phyloP scores from a whole-genome alignment of 2,888 invertebrate genomes.

The Latrodectus elegans region DNA sequence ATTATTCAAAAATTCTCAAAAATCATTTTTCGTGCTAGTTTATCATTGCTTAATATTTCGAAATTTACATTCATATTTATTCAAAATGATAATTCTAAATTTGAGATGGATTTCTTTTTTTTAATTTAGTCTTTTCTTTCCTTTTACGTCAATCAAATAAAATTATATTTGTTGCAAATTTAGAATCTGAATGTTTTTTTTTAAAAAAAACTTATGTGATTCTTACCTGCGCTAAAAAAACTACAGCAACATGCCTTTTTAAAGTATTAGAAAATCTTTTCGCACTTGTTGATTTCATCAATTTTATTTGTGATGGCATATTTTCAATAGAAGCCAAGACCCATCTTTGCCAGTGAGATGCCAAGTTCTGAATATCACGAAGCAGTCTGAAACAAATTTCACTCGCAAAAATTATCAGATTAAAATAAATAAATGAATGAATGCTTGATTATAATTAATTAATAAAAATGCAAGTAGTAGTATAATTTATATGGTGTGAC shows the following conservation, averaged over 20 bases:
- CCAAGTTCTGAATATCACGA: constrained; percentile 75
- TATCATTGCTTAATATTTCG: too few species aligned
- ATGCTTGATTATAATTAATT: too few species aligned
- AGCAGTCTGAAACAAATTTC: constrained; percentile 72
- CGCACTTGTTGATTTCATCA: constrained; percentile 74
- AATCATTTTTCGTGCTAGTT: too few species aligned
- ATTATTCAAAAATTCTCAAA: too few species aligned
- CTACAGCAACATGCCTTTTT: constrained; percentile 75
- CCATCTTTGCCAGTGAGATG: constrained; percentile 75
- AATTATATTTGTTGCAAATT: too few species aligned
- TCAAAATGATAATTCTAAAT: background rate
- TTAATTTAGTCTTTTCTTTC: background rate
- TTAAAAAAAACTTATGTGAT: background rate
- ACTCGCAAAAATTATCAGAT: too few species aligned
- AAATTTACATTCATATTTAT: too few species aligned
- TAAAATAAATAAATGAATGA: too few species aligned
- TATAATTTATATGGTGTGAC: too few species aligned
- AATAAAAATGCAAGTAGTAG: too few species aligned
- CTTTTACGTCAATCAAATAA: too few species aligned
- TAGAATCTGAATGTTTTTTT: background rate
- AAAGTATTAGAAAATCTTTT: constrained; percentile 74
- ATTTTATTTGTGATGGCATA: constrained; percentile 73
- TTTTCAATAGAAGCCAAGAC: constrained; percentile 74
- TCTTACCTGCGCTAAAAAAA: constrained; percentile 75
- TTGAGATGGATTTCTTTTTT: background rate